Evolutionary conservation across 2,797 vertebrate genomes (phyloP), one percentile per base, ranked within the genome.

Genomic region (Coracias cyanogaster): DNA sequence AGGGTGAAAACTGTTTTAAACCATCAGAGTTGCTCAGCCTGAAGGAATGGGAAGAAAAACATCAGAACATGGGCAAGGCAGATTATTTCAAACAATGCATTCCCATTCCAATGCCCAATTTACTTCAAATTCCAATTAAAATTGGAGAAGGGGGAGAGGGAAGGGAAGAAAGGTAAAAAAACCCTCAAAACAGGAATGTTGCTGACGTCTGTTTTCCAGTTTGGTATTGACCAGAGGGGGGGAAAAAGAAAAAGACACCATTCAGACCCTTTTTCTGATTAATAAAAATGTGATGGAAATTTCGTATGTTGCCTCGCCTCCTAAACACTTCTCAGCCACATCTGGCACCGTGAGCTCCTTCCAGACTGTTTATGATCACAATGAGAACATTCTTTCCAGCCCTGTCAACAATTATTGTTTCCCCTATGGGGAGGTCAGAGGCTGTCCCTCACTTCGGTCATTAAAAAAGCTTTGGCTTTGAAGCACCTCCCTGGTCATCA

Each of bases 341-440:
- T 96, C 96, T 98, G 97, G 96, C 82, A 55, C 85, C 51, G 19
- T 1, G 3, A 83, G 79, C 76, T 74, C 26, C 78, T 93, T 80
- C 88, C 85, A 64, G 85, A 60, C 94, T 95, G 87, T 94, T 97
- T 93, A 51, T 70, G 55, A 93, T 96, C 96, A 73, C 83, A 66
- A 39, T 79, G 92, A 97, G 91, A 97, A 95, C 89, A 93, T 86
- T 96, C 97, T 97, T 97, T 97, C 95, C 97, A 96, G 41, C 9
- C 48, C 90, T 72, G 89, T 94, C 93, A 89, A 71, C 62, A 72
- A 90, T 61, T 62, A 94, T 85, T 89, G 73, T 88, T 95, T 93
- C 80, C 67, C 46, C 78, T 46, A 31, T 51, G 88, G 48, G 89
- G 28, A 83, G 52, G 85, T 91, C 85, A 80, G 57, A 69, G 78